A percentile compares a stretch with the other conserved stretches of the same genome.
phyloP scores from a whole-genome alignment of 2,797 vertebrate genomes.

The Falco concolor region DNA sequence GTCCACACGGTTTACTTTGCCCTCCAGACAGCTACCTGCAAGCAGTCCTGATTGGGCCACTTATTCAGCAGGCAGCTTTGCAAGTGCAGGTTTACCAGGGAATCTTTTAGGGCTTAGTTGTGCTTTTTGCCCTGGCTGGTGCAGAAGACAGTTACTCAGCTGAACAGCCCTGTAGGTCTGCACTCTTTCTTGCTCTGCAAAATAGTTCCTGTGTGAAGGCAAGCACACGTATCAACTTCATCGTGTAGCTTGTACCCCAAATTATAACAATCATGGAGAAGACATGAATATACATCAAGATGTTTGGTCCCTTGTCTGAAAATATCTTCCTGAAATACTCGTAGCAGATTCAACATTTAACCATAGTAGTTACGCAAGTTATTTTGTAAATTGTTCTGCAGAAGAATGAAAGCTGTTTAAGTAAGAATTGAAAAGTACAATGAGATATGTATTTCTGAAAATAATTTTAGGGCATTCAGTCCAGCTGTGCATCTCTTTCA shows the following conservation, averaged over 20 bases:
- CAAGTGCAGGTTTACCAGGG: not conserved
- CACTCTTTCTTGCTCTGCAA: not conserved
- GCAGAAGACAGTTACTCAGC: not conserved
- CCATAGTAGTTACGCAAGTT: not conserved
- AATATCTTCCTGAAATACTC: not conserved
- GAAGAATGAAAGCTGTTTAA: constrained; percentile 14
- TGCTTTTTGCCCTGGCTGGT: not conserved
- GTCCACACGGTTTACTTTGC: not conserved
- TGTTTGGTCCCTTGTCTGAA: not conserved
- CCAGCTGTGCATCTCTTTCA: constrained; percentile 32
- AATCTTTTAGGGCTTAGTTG: not conserved
- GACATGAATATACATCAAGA: constrained; percentile 9
- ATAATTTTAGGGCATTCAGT: constrained; percentile 40
- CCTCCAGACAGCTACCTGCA: not conserved
- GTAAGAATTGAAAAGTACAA: constrained; percentile 40
- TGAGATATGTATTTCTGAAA: constrained; percentile 43
- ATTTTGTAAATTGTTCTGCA: constrained; percentile 25
- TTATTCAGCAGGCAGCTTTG: not conserved
- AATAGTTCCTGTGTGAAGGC: not conserved
- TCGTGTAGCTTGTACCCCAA: not conserved
- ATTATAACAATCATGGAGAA: not conserved
- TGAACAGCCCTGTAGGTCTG: not conserved
- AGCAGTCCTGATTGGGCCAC: not conserved
- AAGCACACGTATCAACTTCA: not conserved
- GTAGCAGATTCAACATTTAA: not conserved